Evolutionary conservation across 2,888 invertebrate species (phyloP), one percentile per base, ranked within the genome.

Genomic region (Bugula neritina): DNA sequence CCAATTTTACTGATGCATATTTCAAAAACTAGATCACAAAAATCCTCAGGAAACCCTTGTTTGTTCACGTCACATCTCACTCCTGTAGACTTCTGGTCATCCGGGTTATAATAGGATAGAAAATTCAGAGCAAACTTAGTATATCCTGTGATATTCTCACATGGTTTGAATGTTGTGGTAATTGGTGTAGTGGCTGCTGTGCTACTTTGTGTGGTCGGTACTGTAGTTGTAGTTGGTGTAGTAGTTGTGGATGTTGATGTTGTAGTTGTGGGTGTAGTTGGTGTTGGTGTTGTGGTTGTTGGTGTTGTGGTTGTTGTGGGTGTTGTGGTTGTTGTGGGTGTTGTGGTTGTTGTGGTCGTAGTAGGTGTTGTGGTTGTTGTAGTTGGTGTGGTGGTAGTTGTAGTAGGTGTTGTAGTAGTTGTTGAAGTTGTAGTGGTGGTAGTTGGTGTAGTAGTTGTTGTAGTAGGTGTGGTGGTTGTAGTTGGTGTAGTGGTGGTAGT

Each of bases 401-500:
- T 63, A 63, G 63, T 29, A 17, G 63, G 27, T 13, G 63, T 13
- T 13, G 63, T 25, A 13, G 5, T 63, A 10, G 63, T 63, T 5
- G 57, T 57, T 23, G 23, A 13, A 23, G 57, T 23, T 5, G 57
- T 57, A 23, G 23, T 5, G 55, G 71, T 71, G 21, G 35, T 52
- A 27, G 71, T 52, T 23, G 71, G 10, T 1, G 71, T 54, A 5
- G 55, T 25, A 13, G 71, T 10, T 5, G 34, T 71, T 21, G 71
- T 21, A 23, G 43, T 23, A 10, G 69, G 10, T 10, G 69, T 69
- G 29, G 69, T 69, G 5, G 69, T 10, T 25, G 69, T 69, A 17
- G 69, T 69, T 25, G 69, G 10, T 27, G 69, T 69, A 17, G 69
- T 69, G 31, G 69, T 69, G 31, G 69, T 69, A 27, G 69, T 69